Evolutionary conservation across 2,113 vertebrate species (phyloP).

Genomic region (Eubucco bourcierii): DNA sequence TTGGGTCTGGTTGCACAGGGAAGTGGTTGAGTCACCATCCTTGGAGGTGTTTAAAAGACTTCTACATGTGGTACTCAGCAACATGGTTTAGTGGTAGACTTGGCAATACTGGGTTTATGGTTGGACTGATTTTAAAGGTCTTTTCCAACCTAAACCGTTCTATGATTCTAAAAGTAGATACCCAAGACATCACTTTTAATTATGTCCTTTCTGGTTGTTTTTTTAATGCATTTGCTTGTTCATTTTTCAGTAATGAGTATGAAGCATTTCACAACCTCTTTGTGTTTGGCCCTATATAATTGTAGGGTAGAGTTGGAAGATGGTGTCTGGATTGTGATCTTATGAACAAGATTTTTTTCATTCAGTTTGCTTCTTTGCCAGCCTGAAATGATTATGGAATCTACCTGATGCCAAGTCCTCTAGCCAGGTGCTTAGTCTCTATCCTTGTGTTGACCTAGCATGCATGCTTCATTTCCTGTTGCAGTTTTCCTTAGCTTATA

Average conservation of each 20-base stretch:
- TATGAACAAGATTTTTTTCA: not conserved
- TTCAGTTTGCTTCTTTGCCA: not conserved
- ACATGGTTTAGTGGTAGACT: too few relatives aligned
- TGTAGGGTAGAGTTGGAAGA: not conserved
- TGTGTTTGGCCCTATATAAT: not conserved
- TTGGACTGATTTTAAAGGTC: not conserved
- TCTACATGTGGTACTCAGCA: too few relatives aligned
- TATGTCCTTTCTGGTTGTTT: too few relatives aligned
- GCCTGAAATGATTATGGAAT: not conserved
- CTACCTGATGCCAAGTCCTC: not conserved
- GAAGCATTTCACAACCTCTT: not conserved
- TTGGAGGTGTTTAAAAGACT: too few relatives aligned
- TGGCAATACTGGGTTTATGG: not conserved
- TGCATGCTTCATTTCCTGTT: not conserved
- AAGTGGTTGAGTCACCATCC: too few relatives aligned
- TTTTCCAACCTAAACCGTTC: not conserved
- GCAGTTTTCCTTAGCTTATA: not conserved
- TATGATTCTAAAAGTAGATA: not conserved
- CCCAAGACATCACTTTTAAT: too few relatives aligned
- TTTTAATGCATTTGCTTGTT: not conserved
- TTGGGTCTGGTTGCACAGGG: too few relatives aligned
- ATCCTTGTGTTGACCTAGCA: not conserved
- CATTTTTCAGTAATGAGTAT: not conserved
- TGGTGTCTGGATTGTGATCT: not conserved
- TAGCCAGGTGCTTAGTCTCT: not conserved